A percentile compares a stretch with the other conserved stretches of the same genome.
phyloP scores from a whole-genome alignment of 2,113 vertebrate genomes.

The Myiozetetes cayanensis region DNA sequence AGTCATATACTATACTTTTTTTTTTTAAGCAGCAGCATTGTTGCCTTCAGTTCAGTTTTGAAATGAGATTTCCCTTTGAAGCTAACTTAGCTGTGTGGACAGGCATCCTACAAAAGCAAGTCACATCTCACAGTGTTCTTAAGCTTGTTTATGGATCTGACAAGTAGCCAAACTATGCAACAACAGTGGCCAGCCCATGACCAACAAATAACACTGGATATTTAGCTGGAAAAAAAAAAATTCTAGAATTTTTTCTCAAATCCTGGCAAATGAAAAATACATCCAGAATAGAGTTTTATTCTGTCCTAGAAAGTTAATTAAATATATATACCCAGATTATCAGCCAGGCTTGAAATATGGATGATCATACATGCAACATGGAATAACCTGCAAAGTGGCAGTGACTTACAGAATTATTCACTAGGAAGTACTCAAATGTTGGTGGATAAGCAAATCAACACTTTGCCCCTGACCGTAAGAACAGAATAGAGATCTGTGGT shows the following conservation, averaged over 20 bases:
- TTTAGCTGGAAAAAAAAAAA: background rate
- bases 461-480: background rate
- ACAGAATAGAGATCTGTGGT: background rate
- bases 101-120: background rate
- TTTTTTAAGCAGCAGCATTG: background rate
- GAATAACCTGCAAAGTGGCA: background rate
- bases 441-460: background rate
- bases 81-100: background rate
- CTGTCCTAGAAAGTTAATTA: background rate
- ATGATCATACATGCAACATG: background rate
- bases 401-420: background rate
- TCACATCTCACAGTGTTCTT: background rate
- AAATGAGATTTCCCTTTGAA: conserved; percentile 1
- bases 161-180: background rate
- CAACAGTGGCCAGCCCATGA: background rate
- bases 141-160: background rate
- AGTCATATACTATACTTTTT: background rate
- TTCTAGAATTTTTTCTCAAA: background rate
- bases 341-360: background rate
- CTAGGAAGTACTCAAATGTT: background rate
- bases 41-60: background rate
- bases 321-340: background rate
- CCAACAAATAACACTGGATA: background rate
- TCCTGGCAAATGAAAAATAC: background rate
- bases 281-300: background rate